phyloP scores from a whole-genome alignment of 37 sponge, comb jelly and placozoan species.

The Halichondria panicea region DNA sequence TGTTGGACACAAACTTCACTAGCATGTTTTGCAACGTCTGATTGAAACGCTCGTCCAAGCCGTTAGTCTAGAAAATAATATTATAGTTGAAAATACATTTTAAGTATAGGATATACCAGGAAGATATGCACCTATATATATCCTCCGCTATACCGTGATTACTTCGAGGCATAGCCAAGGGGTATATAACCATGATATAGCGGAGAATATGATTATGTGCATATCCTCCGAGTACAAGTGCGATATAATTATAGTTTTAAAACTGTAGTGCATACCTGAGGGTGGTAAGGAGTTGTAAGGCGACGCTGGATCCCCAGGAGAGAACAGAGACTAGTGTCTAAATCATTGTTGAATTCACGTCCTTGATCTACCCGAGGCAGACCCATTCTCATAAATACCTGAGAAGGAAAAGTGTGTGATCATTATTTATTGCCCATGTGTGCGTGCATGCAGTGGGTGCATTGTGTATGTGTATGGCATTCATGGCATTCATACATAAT shows the following conservation, averaged over 20 bases:
- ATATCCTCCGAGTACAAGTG: too few relatives aligned
- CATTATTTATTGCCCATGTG: background rate
- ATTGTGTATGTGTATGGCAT: background rate
- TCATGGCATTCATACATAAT: too few relatives aligned
- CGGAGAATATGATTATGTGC: too few relatives aligned
- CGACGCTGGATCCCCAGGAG: constrained; percentile 40
- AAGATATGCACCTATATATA: too few relatives aligned
- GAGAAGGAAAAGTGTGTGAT: background rate
- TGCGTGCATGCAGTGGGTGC: background rate
- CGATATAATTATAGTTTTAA: too few relatives aligned
- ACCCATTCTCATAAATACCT: constrained; percentile 76
- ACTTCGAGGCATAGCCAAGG: too few relatives aligned
- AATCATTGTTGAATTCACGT: constrained; percentile 53
- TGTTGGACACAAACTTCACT: constrained; percentile 51
- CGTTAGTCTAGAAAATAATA: constrained; percentile 49
- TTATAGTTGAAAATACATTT: background rate
- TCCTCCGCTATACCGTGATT: too few relatives aligned
- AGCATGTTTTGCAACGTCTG: constrained; percentile 75
- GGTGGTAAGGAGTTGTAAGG: constrained; percentile 63
- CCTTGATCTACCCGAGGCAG: constrained; percentile 56
- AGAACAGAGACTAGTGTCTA: constrained; percentile 18
- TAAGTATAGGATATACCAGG: too few relatives aligned
- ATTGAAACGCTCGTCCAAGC: constrained; percentile 70
- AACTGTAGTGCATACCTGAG: constrained; percentile 42
- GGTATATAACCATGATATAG: too few relatives aligned